phyloP scores from a whole-genome alignment of 2,888 invertebrate genomes.

The Cerceris ruficornis region DNA sequence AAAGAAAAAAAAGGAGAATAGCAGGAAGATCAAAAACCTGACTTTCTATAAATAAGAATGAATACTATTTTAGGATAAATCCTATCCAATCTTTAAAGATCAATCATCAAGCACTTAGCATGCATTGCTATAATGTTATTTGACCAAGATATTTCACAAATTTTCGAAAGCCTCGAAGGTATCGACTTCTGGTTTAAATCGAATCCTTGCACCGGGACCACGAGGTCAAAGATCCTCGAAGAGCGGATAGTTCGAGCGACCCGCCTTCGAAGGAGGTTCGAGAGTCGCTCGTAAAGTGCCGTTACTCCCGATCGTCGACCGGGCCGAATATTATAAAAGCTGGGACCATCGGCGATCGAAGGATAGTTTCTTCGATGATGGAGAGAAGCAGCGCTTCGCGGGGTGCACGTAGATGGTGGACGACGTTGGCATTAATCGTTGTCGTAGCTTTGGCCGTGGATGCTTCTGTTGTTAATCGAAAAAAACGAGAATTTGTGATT shows the following conservation, averaged over 20 bases:
- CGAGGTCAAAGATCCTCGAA: slow-evolving; percentile 38
- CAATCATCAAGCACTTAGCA: too few species aligned
- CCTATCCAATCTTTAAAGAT: too few species aligned
- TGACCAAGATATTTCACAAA: too few species aligned
- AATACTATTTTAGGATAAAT: too few species aligned
- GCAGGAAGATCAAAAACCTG: too few species aligned
- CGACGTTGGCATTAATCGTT: slow-evolving; percentile 34
- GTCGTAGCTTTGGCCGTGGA: slow-evolving; percentile 35
- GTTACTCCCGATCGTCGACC: slow-evolving; percentile 70
- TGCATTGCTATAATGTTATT: too few species aligned
- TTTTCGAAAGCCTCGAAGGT: too few species aligned
- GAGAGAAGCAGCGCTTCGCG: slow-evolving; percentile 19
- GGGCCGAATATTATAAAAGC: slow-evolving; percentile 76
- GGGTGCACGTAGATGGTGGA: slow-evolving; percentile 8
- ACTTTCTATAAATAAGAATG: too few species aligned
- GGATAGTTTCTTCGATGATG: slow-evolving; percentile 70
- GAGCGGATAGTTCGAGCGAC: slow-evolving; percentile 7
- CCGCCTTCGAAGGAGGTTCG: slow-evolving; percentile 30
- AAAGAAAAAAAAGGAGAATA: too few species aligned
- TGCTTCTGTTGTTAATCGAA: slow-evolving; percentile 37
- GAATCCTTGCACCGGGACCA: slow-evolving; percentile 4
- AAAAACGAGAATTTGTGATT: slow-evolving; percentile 45
- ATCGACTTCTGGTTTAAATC: neutral
- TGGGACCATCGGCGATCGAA: slow-evolving; percentile 51
- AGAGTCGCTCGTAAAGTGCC: slow-evolving; percentile 65